These are phyloP conservation scores for Drosophila trapezifrons DNA, from an alignment of 1,140 invertebrate genomes.

Conservation along the genomic window DNA sequence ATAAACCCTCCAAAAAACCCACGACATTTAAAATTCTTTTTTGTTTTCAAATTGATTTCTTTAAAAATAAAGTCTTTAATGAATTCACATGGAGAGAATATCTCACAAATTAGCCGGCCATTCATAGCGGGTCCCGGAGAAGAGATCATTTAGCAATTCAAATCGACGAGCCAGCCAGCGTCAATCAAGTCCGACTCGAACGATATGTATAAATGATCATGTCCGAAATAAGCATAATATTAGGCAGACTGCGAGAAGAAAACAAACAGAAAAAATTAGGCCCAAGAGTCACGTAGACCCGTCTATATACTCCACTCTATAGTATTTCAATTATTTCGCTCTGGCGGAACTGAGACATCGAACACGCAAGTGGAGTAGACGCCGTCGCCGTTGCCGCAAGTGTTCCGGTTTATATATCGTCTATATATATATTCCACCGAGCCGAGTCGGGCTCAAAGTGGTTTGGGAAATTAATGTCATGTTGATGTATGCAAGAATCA, in stretches of 20 bases:
- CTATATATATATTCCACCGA: conserved; percentile 14
- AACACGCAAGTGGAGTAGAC: conserved; percentile 49
- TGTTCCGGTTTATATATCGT: conserved; percentile 53
- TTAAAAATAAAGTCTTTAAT: conserved; percentile 63
- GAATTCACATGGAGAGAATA: conserved; percentile 62
- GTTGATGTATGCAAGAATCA: conserved; percentile 61
- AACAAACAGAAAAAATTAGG: conserved; percentile 23
- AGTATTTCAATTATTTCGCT: conserved; percentile 53
- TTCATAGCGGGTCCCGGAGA: conserved; percentile 41
- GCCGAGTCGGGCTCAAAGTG: conserved; percentile 17
- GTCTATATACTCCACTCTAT: conserved; percentile 28
- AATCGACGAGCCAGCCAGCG: conserved; percentile 43
- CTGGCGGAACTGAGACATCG: conserved; percentile 49
- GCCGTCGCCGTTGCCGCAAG: conserved; percentile 20
- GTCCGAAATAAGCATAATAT: conserved; percentile 50
- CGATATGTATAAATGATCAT: conserved; percentile 44
- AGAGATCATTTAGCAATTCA: conserved; percentile 73
- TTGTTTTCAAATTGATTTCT: conserved; percentile 34
- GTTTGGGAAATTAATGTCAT: conserved; percentile 41
- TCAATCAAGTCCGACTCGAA: conserved; percentile 62
- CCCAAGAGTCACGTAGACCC: conserved; percentile 46
- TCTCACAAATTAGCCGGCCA: conserved; percentile 62
- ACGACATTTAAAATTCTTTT: conserved; percentile 50
- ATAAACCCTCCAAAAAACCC: conserved; percentile 13
- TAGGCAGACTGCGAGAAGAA: conserved; percentile 10